Evolutionary conservation across 2,797 vertebrate genomes (phyloP), one percentile per base, ranked within the genome.

Genomic region (Parambassis ranga): DNA sequence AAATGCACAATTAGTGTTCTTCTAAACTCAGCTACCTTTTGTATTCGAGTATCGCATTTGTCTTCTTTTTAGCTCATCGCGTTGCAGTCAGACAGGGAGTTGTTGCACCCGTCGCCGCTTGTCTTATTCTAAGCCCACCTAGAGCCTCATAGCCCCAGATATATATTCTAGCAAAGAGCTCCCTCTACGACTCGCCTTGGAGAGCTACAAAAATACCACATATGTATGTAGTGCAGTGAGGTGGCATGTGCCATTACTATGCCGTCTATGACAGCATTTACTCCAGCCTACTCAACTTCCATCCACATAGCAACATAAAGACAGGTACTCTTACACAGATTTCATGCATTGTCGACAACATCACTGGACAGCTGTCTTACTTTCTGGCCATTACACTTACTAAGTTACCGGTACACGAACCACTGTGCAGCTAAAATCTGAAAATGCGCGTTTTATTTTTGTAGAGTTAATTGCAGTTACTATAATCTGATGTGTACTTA

Each of bases 151-250:
- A 77, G 79, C 79, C 84, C 48, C 81, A 84, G 81, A 86, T 82
- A 77, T 82, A 80, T 75, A 73, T 79, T 82, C 81, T 83, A 79
- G 90, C 81, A 71, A 88, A 93, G 92, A 93, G 92, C 92, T 94
- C 92, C 92, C 92, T 94, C 93, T 93, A 93, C 89, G 90, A 93
- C 74, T 85, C 84, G 90, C 90, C 90, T 89, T 51, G 87, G 87
- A 92, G 91, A 88, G 91, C 75, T 91, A 87, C 92, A 93, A 85
- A 91, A 90, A 91, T 85, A 90, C 75, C 64, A 58, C 81, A 3
- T 42, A 22, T 19, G 48, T 59, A 32, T 43, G 56, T 65, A 35
- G 66, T 38, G 69, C 44, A 39, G 26, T 60, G 35, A 49, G 72
- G 70, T 57, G 58, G 73, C 70, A 69, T 71, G 65, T 63, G 46